These are phyloP conservation scores for Bombus superbus DNA, from an alignment of 1,140 invertebrate genomes.

Conservation along the genomic window DNA sequence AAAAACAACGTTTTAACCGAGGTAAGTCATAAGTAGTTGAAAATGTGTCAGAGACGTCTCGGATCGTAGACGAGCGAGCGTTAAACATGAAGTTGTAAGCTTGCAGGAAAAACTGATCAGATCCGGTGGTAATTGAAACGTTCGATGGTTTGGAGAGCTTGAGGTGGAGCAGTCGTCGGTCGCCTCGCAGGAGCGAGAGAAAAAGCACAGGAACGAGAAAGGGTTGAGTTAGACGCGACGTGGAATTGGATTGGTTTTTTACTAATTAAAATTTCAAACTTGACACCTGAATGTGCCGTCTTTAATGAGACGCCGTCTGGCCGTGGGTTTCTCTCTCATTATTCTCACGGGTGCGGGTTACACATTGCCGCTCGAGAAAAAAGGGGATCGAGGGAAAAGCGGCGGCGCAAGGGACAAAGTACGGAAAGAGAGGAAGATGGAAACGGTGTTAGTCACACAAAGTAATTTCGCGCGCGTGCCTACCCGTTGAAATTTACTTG, in stretches of 20 bases:
- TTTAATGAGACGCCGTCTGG: conserved; percentile 68
- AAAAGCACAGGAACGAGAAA: conserved; percentile 21
- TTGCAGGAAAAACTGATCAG: conserved; percentile 39
- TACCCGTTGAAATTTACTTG: conserved; percentile 31
- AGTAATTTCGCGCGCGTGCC: conserved; percentile 42
- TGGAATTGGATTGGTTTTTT: conserved; percentile 68
- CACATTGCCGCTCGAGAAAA: conserved; percentile 40
- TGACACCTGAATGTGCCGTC: conserved; percentile 68
- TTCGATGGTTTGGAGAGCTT: conserved; percentile 47
- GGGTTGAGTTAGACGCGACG: conserved; percentile 38
- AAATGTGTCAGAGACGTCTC: neutral
- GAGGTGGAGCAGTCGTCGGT: neutral
- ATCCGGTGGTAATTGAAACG: conserved; percentile 59
- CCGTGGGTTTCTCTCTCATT: conserved; percentile 62
- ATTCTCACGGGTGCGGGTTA: conserved; percentile 52
- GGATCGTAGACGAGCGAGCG: neutral
- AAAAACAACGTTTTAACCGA: too few species aligned
- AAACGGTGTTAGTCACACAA: conserved; percentile 21
- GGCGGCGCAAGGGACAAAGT: conserved; percentile 22
- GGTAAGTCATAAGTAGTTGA: neutral
- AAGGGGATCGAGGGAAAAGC: conserved; percentile 11
- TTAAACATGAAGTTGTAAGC: conserved; percentile 16
- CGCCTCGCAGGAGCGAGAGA: conserved; percentile 15
- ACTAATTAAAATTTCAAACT: conserved; percentile 71
- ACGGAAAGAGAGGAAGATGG: conserved; percentile 23